Evolutionary conservation across 2,113 vertebrate species (phyloP), one percentile per base, ranked within the genome.

Genomic region (Pygoscelis adeliae): DNA sequence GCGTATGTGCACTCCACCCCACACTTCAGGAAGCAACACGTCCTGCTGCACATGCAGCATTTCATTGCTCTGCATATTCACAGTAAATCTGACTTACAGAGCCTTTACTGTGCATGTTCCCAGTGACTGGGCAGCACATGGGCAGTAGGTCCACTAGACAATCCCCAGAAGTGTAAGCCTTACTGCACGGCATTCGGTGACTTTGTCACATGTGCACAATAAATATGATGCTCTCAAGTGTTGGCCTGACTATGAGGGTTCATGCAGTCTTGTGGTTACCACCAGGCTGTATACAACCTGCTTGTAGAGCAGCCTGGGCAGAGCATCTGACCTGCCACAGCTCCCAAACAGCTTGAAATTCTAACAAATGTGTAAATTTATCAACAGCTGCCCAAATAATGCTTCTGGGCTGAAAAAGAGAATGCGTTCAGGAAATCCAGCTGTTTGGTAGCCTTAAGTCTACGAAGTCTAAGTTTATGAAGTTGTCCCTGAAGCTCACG

Each of bases 181-280:
- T 36, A 62, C 89, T 86, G 89, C 53, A 86, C 76, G 67, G 83
- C 93, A 78, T 77, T 89, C 2, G 0, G 83, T 53, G 93, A 94
- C 90, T 94, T 83, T 69, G 81, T 94, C 87, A 94, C 78, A 72
- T 91, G 82, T 90, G 84, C 58, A 42, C 82, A 83, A 96, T 96
- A 96, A 95, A 96, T 83, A 29, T 46, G 84, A 83, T 12, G 58
- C 66, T 83, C 90, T 88, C 82, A 95, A 94, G 84, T 88, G 95
- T 86, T 93, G 70, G 73, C 61, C 90, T 85, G 89, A 83, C 74
- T 94, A 32, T 46, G 53, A 95, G 87, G 49, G 79, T 5, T 94
- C 95, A 91, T 46, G 74, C 74, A 72, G 95, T 72, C 91, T 96
- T 97, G 95, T 96, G 95, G 97, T 97, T 95, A 95, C 66, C 90